These are phyloP conservation scores for Myoxocephalus aenaeus DNA, from an alignment of 2,797 vertebrate species.

Conservation along the genomic window DNA sequence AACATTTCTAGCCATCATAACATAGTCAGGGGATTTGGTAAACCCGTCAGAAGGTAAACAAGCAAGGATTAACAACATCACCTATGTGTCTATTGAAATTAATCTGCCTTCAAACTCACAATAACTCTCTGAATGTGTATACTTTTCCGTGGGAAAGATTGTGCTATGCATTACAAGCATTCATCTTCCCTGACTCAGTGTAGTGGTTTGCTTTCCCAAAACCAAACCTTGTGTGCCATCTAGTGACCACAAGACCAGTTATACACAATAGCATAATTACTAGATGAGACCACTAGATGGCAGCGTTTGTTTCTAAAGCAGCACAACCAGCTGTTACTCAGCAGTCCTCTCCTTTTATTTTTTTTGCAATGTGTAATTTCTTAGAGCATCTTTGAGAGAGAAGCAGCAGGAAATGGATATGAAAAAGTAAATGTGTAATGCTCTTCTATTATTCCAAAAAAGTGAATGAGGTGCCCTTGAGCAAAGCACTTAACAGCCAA, in stretches of 20 bases:
- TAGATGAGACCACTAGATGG: conserved; percentile 9
- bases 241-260: conserved; percentile 30
- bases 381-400: neutral
- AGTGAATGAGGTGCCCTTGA: neutral
- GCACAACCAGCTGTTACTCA: neutral
- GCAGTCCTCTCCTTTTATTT: neutral
- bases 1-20: neutral
- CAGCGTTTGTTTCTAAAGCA: neutral
- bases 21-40: neutral
- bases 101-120: neutral
- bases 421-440: neutral
- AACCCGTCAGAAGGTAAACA: conserved; percentile 5
- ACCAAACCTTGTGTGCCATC: conserved; percentile 57
- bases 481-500: neutral
- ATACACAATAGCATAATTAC: neutral
- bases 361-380: neutral
- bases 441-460: neutral
- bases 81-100: neutral
- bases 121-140: neutral
- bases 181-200: neutral
- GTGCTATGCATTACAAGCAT: neutral
- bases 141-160: neutral
- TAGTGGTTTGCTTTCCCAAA: neutral
- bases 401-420: neutral
- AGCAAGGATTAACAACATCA: neutral